These are phyloP conservation scores for Labeo catla DNA, from an alignment of 2,113 vertebrate species.

Conservation along the genomic window DNA sequence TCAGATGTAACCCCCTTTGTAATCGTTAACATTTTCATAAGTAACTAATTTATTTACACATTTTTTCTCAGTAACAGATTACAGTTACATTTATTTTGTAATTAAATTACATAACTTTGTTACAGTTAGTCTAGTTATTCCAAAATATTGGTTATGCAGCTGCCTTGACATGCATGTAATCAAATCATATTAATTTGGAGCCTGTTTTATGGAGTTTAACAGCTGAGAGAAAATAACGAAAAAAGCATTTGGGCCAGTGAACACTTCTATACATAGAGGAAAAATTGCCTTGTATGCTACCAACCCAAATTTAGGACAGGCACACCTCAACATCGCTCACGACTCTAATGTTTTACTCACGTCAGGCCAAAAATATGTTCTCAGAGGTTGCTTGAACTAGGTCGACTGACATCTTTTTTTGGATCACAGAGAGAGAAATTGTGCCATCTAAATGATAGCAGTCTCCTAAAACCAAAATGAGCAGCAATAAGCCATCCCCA, in stretches of 20 bases:
- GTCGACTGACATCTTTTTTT: slow-evolving; percentile 80
- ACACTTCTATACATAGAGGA: background rate
- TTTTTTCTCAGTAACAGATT: too few species aligned
- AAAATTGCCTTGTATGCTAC: slow-evolving; percentile 73
- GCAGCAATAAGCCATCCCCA: slow-evolving; percentile 69
- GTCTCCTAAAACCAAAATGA: slow-evolving; percentile 75
- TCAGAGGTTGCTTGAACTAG: slow-evolving; percentile 79
- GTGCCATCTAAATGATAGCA: slow-evolving; percentile 79
- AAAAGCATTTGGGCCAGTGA: background rate
- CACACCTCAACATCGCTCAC: slow-evolving; percentile 81
- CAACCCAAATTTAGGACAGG: slow-evolving; percentile 78
- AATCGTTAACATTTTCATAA: too few species aligned
- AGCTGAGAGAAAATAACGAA: background rate
- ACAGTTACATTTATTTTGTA: too few species aligned
- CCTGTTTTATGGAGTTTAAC: background rate
- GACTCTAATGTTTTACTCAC: slow-evolving; percentile 78
- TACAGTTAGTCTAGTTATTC: too few species aligned
- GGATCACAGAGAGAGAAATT: slow-evolving; percentile 79
- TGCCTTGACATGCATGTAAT: background rate
- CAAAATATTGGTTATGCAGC: too few species aligned
- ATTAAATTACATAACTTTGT: too few species aligned
- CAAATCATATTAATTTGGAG: background rate
- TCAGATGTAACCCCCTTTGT: too few species aligned
- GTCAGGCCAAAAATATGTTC: slow-evolving; percentile 78
- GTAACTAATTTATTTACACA: too few species aligned